Evolutionary conservation across 2,113 vertebrate genomes (phyloP).

Genomic region (Prochilodus magdalenae): DNA sequence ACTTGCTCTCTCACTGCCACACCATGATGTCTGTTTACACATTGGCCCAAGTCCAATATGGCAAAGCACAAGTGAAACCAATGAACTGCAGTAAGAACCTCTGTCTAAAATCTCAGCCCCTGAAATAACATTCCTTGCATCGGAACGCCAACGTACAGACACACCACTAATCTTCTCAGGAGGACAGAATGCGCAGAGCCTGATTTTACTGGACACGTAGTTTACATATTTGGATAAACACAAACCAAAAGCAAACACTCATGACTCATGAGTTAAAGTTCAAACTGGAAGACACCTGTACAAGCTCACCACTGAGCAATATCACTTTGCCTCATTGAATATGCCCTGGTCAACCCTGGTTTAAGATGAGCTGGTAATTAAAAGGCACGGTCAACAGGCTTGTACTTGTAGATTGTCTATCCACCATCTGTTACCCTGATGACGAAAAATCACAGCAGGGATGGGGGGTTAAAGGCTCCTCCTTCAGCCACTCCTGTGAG

Average conservation of each 20-base stretch:
- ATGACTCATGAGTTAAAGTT: not conserved
- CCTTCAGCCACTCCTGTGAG: not conserved
- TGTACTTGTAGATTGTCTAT: slow-evolving; percentile 1
- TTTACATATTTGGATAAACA: no score
- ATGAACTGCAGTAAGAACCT: no score
- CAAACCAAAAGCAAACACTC: no score
- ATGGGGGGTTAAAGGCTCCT: slow-evolving; percentile 9
- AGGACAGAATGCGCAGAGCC: no score
- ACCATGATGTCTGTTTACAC: not conserved
- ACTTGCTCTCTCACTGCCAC: not conserved
- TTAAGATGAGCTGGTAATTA: slow-evolving; percentile 38
- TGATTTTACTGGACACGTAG: no score
- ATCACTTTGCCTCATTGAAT: not conserved
- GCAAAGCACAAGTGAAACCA: not conserved
- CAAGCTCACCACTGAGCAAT: not conserved
- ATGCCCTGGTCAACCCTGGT: not conserved
- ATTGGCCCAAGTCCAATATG: not conserved
- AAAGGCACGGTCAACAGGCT: slow-evolving; percentile 13
- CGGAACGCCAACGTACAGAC: no score
- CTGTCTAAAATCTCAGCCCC: no score
- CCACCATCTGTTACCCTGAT: slow-evolving; percentile 45
- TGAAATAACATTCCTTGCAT: no score
- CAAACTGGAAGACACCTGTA: not conserved
- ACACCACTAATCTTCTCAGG: no score
- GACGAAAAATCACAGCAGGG: slow-evolving; percentile 8